phyloP scores from a whole-genome alignment of 2,797 vertebrate genomes.

The Falco biarmicus region DNA sequence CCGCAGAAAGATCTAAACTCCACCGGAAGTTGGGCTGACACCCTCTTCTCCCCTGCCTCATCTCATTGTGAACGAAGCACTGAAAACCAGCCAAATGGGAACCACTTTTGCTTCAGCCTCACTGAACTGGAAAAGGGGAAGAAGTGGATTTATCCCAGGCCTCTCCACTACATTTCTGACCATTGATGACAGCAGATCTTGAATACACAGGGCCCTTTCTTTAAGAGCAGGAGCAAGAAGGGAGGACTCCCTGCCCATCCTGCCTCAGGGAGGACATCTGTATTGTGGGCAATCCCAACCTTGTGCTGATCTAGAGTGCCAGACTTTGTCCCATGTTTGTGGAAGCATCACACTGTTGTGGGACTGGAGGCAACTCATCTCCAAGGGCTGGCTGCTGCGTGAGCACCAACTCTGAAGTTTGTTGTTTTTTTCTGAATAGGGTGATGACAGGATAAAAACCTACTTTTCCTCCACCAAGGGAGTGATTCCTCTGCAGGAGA shows the following conservation, averaged over 20 bases:
- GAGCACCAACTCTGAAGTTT: background rate
- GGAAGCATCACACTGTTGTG: background rate
- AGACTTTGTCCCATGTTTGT: background rate
- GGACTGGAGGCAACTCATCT: background rate
- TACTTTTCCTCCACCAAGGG: background rate
- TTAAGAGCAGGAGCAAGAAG: background rate
- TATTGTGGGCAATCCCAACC: background rate
- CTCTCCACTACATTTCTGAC: background rate
- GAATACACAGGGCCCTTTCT: background rate
- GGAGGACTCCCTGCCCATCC: background rate
- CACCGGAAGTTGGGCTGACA: background rate
- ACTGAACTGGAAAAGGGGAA: background rate
- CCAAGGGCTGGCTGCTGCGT: accelerated
- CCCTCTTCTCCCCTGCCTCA: background rate
- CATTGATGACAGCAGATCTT: background rate
- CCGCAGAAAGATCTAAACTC: background rate
- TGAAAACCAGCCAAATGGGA: background rate
- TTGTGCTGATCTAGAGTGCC: accelerated
- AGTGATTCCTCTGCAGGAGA: background rate
- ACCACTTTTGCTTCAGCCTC: background rate
- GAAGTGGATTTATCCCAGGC: background rate
- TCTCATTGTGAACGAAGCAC: background rate
- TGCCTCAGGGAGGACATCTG: background rate
- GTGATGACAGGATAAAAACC: background rate
- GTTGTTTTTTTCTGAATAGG: background rate